Conservation (phyloP, 2,797 vertebrate species). For the Taenioides sp. region DNA sequence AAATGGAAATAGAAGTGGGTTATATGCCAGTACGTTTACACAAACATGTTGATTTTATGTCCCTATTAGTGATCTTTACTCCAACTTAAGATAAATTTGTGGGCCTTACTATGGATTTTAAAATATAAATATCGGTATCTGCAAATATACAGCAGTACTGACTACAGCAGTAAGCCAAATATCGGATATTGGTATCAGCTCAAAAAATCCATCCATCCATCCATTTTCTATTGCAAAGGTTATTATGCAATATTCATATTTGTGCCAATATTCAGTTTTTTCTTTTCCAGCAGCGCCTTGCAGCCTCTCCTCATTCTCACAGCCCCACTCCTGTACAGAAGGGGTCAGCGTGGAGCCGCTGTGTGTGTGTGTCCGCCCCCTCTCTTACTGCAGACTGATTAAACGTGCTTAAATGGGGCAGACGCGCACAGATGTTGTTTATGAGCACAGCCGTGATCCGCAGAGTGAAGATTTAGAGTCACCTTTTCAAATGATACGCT, state of each 20-base stretch:
- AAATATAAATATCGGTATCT: too few relatives aligned
- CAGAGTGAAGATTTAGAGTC: slow-evolving; percentile 12
- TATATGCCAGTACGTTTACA: too few relatives aligned
- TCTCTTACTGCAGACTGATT: slow-evolving; percentile 48
- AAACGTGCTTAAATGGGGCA: slow-evolving; percentile 45
- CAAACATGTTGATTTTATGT: too few relatives aligned
- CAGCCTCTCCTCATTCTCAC: not conserved
- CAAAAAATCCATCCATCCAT: too few relatives aligned
- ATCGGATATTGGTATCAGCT: too few relatives aligned
- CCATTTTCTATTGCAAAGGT: too few relatives aligned
- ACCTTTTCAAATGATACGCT: not conserved
- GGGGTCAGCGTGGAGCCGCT: slow-evolving; percentile 38
- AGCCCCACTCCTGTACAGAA: slow-evolving; percentile 23
- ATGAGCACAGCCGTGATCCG: slow-evolving; percentile 34
- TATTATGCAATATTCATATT: not conserved
- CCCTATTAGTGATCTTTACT: too few relatives aligned
- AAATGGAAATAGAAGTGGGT: too few relatives aligned
- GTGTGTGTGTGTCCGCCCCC: slow-evolving; percentile 34
- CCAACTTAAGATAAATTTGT: too few relatives aligned
- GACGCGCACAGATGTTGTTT: slow-evolving; percentile 63
- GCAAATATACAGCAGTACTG: too few relatives aligned
- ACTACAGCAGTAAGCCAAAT: too few relatives aligned
- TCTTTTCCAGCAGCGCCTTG: not conserved
- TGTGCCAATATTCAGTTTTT: not conserved
- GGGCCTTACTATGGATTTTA: too few relatives aligned